Conservation (phyloP, 2,888 invertebrate species). For the Drosophila hamatofila region DNA sequence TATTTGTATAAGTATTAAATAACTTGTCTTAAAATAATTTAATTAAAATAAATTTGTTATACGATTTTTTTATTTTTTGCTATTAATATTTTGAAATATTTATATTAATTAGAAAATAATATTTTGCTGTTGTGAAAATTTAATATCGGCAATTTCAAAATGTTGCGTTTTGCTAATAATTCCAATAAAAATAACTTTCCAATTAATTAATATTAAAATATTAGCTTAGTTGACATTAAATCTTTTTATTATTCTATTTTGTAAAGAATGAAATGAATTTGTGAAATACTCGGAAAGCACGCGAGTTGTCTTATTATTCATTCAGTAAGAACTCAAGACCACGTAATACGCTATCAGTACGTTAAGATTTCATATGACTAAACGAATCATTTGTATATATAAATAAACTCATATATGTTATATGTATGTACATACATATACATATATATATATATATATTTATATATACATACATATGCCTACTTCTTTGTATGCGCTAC, state of each 20-base stretch:
- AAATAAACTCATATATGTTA: not conserved
- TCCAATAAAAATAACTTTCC: too few species aligned
- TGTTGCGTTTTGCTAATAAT: too few species aligned
- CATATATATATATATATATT: not conserved
- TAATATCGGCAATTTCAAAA: too few species aligned
- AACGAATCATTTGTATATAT: not conserved
- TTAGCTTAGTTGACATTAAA: not conserved
- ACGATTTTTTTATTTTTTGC: too few species aligned
- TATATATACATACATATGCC: not conserved
- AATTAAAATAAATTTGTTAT: too few species aligned
- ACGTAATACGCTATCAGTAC: not conserved
- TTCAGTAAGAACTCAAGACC: not conserved
- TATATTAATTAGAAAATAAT: too few species aligned
- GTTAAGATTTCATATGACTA: constrained; percentile 7
- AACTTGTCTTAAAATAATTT: too few species aligned
- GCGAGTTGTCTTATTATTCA: not conserved
- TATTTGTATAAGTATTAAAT: too few species aligned
- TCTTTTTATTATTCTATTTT: not conserved
- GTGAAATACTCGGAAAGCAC: constrained; percentile 4
- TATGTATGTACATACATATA: not conserved
- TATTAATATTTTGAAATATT: too few species aligned
- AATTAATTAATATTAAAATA: not conserved
- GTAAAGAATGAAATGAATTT: not conserved
- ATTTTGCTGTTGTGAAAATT: too few species aligned
- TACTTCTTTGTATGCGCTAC: constrained; percentile 15